Percentiles rank a stretch among this genome's conserved stretches.
phyloP scores from a whole-genome alignment of 2,888 invertebrate species.

The Trachelus troglodyta region DNA sequence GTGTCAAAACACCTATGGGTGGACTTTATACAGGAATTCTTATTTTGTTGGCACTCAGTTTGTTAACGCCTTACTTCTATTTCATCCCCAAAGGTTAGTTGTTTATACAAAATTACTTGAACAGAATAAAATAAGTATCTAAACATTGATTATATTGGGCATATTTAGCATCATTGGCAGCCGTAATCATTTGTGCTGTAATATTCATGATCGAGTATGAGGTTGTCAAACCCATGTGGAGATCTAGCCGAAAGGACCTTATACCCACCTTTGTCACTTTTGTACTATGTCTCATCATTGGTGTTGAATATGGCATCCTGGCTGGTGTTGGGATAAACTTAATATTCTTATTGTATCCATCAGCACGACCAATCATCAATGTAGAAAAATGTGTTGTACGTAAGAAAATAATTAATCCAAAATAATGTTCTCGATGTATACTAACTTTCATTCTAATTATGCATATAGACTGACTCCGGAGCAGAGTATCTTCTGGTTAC shows the following conservation, averaged over 20 bases:
- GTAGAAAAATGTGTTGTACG: conserved; percentile 78
- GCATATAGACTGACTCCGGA: conserved; percentile 74
- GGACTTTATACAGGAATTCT: conserved; percentile 85
- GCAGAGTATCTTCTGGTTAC: conserved; percentile 81
- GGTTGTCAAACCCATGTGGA: conserved; percentile 88
- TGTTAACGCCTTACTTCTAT: conserved; percentile 90
- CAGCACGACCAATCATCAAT: conserved; percentile 81
- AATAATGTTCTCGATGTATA: too few species aligned
- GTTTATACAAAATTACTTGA: too few species aligned
- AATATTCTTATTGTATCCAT: conserved; percentile 81
- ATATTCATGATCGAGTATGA: conserved; percentile 95
- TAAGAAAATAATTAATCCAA: too few species aligned
- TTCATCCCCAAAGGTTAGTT: conserved; percentile 79
- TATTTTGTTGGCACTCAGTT: conserved; percentile 84
- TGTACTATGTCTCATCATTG: conserved; percentile 80
- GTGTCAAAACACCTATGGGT: conserved; percentile 89
- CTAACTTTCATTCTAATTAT: background rate
- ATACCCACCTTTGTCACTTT: conserved; percentile 88
- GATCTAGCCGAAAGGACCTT: conserved; percentile 81
- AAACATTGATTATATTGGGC: background rate
- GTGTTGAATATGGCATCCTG: conserved; percentile 88
- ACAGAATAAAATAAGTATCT: background rate
- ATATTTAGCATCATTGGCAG: conserved; percentile 79
- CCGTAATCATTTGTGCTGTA: conserved; percentile 95
- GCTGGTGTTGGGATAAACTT: conserved; percentile 85